Percentiles rank a stretch among this genome's conserved stretches.
Evolutionary conservation across 1,140 invertebrate genomes (phyloP).

Genomic region (Drosophila arawakana): DNA sequence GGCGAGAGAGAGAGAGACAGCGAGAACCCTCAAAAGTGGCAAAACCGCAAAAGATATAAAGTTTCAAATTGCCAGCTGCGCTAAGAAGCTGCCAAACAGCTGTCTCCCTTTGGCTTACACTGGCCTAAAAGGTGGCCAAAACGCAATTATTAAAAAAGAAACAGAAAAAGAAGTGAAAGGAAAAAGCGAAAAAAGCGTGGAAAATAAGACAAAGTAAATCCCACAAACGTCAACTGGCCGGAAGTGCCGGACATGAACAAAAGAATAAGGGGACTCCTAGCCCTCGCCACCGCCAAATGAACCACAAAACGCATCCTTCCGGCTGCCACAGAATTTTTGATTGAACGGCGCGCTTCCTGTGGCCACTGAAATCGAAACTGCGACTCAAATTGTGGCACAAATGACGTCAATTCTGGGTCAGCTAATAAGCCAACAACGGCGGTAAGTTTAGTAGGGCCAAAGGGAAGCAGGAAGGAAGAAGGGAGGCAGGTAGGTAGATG

Average conservation of each 20-base stretch:
- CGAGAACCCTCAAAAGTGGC: conserved; percentile 25
- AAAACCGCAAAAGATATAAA: conserved; percentile 60
- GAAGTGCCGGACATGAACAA: conserved; percentile 20
- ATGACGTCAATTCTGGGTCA: conserved; percentile 48
- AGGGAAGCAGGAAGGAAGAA: background rate
- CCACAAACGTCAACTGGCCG: conserved; percentile 41
- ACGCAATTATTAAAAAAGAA: conserved; percentile 64
- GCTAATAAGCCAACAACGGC: conserved; percentile 46
- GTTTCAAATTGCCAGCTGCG: conserved; percentile 72
- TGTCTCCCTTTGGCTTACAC: conserved; percentile 36
- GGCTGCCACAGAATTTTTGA: conserved; percentile 20
- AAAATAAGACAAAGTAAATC: conserved; percentile 48
- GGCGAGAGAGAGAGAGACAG: background rate
- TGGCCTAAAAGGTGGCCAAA: conserved; percentile 36
- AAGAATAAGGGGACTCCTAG: conserved; percentile 1
- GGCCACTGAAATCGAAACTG: conserved; percentile 49
- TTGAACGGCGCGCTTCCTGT: conserved; percentile 31
- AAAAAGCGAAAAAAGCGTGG: conserved; percentile 12
- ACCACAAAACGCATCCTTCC: conserved; percentile 48
- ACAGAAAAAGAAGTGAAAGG: conserved; percentile 4
- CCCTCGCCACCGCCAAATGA: background rate
- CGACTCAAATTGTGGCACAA: conserved; percentile 39
- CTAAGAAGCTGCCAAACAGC: conserved; percentile 33
- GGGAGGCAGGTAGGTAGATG: background rate
- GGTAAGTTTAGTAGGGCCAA: background rate